Conservation (phyloP, 2,888 invertebrate species). For the Corbicula japonica region DNA sequence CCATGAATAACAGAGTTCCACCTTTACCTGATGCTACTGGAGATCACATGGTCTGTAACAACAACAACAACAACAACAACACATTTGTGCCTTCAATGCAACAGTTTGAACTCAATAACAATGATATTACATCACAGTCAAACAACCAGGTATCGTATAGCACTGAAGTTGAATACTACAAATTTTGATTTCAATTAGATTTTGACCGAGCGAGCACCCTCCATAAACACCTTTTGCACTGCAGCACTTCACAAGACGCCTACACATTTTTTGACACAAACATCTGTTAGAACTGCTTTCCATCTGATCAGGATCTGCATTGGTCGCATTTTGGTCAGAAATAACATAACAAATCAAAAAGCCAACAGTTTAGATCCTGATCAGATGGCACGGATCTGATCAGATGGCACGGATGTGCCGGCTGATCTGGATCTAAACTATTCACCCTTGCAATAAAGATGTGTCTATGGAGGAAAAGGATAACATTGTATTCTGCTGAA, state of each 20-base stretch:
- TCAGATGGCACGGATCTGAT: no score
- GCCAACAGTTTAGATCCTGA: no score
- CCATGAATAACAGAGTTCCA: constrained; percentile 35
- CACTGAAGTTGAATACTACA: neutral
- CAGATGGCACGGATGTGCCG: no score
- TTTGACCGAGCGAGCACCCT: neutral
- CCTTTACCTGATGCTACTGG: constrained; percentile 17
- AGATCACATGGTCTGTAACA: constrained; percentile 25
- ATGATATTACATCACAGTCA: neutral
- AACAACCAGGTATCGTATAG: constrained; percentile 19
- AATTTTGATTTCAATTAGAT: neutral
- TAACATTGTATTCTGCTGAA: no score
- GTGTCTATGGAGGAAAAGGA: no score
- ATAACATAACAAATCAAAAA: no score
- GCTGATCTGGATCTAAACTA: no score
- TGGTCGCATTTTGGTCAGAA: no score
- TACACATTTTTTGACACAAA: neutral
- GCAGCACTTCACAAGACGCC: no score
- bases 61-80: constrained; percentile 15
- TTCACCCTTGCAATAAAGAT: no score
- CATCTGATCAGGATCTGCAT: neutral
- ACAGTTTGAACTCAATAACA: neutral
- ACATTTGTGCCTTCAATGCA: neutral
- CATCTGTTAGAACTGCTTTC: neutral
- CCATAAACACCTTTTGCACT: neutral